Evolutionary conservation across 1,140 invertebrate genomes (phyloP).

Genomic region (Mya arenaria): DNA sequence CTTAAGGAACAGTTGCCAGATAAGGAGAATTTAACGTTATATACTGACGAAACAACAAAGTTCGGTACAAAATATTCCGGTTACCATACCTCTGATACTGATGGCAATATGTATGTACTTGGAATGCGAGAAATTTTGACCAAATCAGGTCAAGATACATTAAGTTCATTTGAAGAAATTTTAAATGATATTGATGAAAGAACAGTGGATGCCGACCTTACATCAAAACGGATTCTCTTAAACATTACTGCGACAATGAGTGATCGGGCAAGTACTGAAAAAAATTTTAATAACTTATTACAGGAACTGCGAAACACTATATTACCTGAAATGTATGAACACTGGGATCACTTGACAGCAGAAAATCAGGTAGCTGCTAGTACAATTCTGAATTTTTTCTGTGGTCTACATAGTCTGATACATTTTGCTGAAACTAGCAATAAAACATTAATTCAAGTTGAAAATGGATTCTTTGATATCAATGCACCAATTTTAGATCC

Average conservation of each 20-base stretch:
- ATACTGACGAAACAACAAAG: slow-evolving; percentile 60
- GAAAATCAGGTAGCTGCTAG: slow-evolving; percentile 23
- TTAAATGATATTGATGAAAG: slow-evolving; percentile 40
- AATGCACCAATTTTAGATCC: slow-evolving; percentile 5
- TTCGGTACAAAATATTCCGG: slow-evolving; percentile 51
- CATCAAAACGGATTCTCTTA: slow-evolving; percentile 26
- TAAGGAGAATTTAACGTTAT: slow-evolving; percentile 50
- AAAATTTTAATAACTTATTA: slow-evolving; percentile 16
- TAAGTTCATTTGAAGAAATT: slow-evolving; percentile 41
- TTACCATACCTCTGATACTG: slow-evolving; percentile 48
- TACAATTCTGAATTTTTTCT: slow-evolving; percentile 38
- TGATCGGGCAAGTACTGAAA: slow-evolving; percentile 51
- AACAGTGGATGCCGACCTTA: background rate
- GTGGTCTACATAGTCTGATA: slow-evolving; percentile 49
- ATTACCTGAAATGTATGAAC: slow-evolving; percentile 26
- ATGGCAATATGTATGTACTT: slow-evolving; percentile 50
- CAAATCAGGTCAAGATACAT: slow-evolving; percentile 47
- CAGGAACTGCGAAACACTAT: slow-evolving; percentile 24
- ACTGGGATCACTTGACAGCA: slow-evolving; percentile 24
- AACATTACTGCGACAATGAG: slow-evolving; percentile 56
- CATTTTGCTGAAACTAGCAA: slow-evolving; percentile 52
- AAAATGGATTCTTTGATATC: slow-evolving; percentile 6
- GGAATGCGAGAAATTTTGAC: slow-evolving; percentile 49
- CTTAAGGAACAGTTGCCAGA: slow-evolving; percentile 37
- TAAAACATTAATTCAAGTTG: background rate